phyloP scores from a whole-genome alignment of 2,797 vertebrate species.

The Falco rusticolus region DNA sequence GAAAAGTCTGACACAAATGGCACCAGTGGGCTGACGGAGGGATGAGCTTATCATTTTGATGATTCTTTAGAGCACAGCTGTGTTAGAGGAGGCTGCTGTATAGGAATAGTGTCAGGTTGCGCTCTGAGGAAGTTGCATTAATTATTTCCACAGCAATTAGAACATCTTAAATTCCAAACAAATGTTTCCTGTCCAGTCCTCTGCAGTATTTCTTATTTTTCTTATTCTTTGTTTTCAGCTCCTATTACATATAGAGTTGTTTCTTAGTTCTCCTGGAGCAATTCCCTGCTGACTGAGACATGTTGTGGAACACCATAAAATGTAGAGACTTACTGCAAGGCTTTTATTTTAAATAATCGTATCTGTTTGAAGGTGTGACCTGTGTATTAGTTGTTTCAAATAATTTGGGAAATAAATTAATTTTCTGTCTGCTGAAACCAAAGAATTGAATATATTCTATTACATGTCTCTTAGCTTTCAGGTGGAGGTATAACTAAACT shows the following conservation, averaged over 20 bases:
- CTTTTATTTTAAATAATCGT: not conserved
- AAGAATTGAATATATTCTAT: not conserved
- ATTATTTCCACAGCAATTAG: not conserved
- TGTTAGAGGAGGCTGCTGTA: not conserved
- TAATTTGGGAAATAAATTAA: not conserved
- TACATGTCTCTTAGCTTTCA: not conserved
- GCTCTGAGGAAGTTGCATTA: not conserved
- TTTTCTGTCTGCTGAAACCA: not conserved
- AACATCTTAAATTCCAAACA: not conserved
- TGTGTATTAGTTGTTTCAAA: not conserved
- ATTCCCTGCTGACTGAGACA: not conserved
- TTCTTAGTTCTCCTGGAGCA: not conserved
- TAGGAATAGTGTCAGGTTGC: not conserved
- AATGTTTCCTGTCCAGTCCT: not conserved
- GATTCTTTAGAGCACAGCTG: not conserved
- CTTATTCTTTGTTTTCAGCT: not conserved
- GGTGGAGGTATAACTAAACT: not conserved
- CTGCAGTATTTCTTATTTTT: not conserved
- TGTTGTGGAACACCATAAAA: not conserved
- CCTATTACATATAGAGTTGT: not conserved
- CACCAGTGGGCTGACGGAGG: not conserved
- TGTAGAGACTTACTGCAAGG: not conserved
- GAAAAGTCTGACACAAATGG: not conserved
- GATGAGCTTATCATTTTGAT: not conserved
- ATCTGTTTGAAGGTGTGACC: not conserved